These are phyloP conservation scores for Agriopis leucophaearia DNA, from an alignment of 2,888 invertebrate genomes.

Conservation along the genomic window DNA sequence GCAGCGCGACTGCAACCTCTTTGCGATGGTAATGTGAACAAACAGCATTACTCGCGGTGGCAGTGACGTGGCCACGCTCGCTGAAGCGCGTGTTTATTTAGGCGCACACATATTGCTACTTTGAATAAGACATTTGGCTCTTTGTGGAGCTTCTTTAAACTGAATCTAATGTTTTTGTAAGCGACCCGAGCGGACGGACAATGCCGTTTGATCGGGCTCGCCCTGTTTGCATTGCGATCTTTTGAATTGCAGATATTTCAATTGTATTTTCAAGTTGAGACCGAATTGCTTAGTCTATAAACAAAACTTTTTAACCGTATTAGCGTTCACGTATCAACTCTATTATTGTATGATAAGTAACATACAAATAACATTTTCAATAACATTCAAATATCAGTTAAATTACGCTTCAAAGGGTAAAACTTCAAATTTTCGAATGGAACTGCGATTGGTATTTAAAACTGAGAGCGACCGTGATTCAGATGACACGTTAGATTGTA, in stretches of 20 bases:
- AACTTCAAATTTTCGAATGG: not conserved
- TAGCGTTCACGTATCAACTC: not conserved
- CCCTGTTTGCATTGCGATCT: conserved; percentile 24
- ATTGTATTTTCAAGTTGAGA: conserved; percentile 29
- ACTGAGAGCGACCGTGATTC: too few species aligned
- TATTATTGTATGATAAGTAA: conserved; percentile 2
- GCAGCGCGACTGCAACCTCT: not conserved
- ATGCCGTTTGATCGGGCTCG: conserved; percentile 25
- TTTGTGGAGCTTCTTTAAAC: conserved; percentile 59
- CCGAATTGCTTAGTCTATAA: conserved; percentile 9
- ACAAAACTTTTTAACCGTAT: conserved; percentile 17
- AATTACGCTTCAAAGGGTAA: not conserved
- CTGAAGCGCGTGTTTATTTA: conserved; percentile 68
- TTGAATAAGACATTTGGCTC: conserved; percentile 75
- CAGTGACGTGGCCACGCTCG: conserved; percentile 19
- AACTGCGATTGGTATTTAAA: too few species aligned
- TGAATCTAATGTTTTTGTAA: conserved; percentile 57
- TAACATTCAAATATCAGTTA: not conserved
- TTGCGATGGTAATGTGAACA: conserved; percentile 1
- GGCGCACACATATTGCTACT: conserved; percentile 79
- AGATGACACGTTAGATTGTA: too few species aligned
- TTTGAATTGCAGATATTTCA: conserved; percentile 35
- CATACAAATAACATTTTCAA: too few species aligned
- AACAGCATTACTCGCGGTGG: not conserved
- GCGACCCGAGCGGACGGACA: conserved; percentile 38